Percentiles rank a stretch among this genome's conserved stretches.
Evolutionary conservation across 1,140 invertebrate genomes (phyloP).

Genomic region (Phymastichus coffea): DNA sequence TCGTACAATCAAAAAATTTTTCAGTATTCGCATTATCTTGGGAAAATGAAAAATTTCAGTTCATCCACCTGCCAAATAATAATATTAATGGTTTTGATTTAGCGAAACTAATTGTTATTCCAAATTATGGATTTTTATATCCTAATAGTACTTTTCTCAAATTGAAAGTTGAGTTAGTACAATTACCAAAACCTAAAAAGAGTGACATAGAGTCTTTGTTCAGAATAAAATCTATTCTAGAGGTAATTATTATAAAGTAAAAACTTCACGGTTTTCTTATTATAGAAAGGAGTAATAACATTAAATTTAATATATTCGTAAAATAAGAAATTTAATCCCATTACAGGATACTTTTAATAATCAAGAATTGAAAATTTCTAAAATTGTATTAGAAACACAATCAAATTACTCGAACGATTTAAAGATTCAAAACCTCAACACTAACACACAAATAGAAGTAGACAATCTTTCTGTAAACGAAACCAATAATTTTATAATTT

Average conservation of each 20-base stretch:
- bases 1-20: constrained; percentile 39
- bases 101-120: constrained; percentile 34
- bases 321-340: too few species aligned
- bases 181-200: constrained; percentile 22
- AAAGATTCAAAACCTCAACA: constrained; percentile 27
- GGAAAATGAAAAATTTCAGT: constrained; percentile 17
- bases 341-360: constrained; percentile 32
- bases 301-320: too few species aligned
- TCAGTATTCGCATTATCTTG: constrained; percentile 36
- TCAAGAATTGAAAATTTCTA: constrained; percentile 34
- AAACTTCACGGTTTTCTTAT: too few species aligned
- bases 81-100: constrained; percentile 35
- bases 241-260: too few species aligned
- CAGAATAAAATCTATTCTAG: constrained; percentile 27
- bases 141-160: constrained; percentile 33
- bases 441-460: constrained; percentile 22
- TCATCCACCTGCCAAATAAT: constrained; percentile 30
- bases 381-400: constrained; percentile 21
- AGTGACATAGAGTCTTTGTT: constrained; percentile 32
- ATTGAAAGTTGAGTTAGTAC: constrained; percentile 30
- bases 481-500: constrained; percentile 23
- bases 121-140: constrained; percentile 40
- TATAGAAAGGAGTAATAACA: too few species aligned
- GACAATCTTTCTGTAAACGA: constrained; percentile 18
- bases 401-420: constrained; percentile 29